phyloP scores from a whole-genome alignment of 1,140 invertebrate species.

The Drosophila mojavensis region DNA sequence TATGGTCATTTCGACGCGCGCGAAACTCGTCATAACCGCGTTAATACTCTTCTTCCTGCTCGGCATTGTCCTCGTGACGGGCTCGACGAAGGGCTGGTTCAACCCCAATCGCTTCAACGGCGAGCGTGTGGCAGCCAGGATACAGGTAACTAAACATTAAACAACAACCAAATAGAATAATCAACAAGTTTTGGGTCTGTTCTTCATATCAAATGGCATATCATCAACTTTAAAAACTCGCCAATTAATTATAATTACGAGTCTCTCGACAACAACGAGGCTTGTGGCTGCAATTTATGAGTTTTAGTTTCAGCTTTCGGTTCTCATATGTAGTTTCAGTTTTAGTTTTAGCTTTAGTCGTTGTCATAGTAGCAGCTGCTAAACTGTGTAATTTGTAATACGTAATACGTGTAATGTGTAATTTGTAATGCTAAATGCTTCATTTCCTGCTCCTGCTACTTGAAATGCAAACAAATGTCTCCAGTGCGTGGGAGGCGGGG shows the following conservation, averaged over 20 bases:
- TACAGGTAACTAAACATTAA: slow-evolving; percentile 74
- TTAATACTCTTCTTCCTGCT: slow-evolving; percentile 85
- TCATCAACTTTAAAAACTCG: slow-evolving; percentile 49
- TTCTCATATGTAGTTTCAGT: slow-evolving; percentile 1
- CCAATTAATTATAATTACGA: slow-evolving; percentile 73
- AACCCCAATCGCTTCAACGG: slow-evolving; percentile 83
- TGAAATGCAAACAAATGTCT: slow-evolving; percentile 72
- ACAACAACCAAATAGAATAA: not conserved
- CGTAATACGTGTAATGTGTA: slow-evolving; percentile 52
- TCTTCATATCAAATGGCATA: slow-evolving; percentile 35
- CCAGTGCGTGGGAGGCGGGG: slow-evolving; percentile 27
- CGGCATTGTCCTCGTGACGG: slow-evolving; percentile 85
- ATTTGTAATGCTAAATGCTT: slow-evolving; percentile 61
- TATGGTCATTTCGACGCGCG: slow-evolving; percentile 86
- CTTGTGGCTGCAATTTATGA: slow-evolving; percentile 38
- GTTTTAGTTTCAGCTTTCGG: slow-evolving; percentile 14
- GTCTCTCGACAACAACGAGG: slow-evolving; percentile 2
- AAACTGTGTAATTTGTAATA: slow-evolving; percentile 63
- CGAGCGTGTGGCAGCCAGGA: slow-evolving; percentile 83
- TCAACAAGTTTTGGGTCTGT: slow-evolving; percentile 49
- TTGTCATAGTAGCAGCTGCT: slow-evolving; percentile 10
- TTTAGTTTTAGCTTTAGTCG: slow-evolving; percentile 14
- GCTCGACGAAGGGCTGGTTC: slow-evolving; percentile 85
- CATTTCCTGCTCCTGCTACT: slow-evolving; percentile 54
- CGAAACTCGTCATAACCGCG: slow-evolving; percentile 85